These are phyloP conservation scores for Gobio gobio DNA, from an alignment of 2,113 vertebrate genomes.

Conservation along the genomic window DNA sequence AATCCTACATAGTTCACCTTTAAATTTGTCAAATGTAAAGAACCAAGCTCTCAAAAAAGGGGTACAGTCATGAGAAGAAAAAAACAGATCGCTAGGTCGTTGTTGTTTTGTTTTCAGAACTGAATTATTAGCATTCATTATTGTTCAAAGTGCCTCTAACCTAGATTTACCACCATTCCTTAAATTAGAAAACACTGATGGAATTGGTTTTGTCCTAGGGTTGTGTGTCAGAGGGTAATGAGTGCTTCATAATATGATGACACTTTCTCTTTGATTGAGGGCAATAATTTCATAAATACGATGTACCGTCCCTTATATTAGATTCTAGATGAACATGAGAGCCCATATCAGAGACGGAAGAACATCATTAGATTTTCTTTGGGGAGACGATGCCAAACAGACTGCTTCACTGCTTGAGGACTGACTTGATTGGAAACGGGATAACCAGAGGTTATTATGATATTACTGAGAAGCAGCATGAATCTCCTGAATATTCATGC, in stretches of 20 bases:
- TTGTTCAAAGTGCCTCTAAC: not conserved
- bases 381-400: slow-evolving; percentile 40
- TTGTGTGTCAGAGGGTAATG: slow-evolving; percentile 32
- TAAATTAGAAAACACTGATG: not conserved
- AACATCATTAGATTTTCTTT: slow-evolving; percentile 51
- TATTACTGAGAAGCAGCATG: slow-evolving; percentile 37
- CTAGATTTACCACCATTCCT: slow-evolving; percentile 23
- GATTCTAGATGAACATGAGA: slow-evolving; percentile 26
- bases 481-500: slow-evolving; percentile 52
- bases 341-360: slow-evolving; percentile 11
- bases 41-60: not conserved
- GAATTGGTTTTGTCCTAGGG: slow-evolving; percentile 20
- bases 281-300: slow-evolving; percentile 33
- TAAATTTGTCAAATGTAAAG: slow-evolving; percentile 1
- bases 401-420: slow-evolving; percentile 43
- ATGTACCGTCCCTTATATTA: slow-evolving; percentile 18
- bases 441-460: slow-evolving; percentile 47
- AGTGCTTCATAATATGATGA: not conserved
- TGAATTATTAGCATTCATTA: slow-evolving; percentile 9
- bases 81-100: not conserved
- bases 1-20: too few relatives aligned
- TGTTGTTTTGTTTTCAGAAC: slow-evolving; percentile 25
- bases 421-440: slow-evolving; percentile 45
- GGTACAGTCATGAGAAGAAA: not conserved
- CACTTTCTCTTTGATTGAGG: slow-evolving; percentile 7